phyloP scores from a whole-genome alignment of 2,888 invertebrate species.

The Endotricha flammealis region DNA sequence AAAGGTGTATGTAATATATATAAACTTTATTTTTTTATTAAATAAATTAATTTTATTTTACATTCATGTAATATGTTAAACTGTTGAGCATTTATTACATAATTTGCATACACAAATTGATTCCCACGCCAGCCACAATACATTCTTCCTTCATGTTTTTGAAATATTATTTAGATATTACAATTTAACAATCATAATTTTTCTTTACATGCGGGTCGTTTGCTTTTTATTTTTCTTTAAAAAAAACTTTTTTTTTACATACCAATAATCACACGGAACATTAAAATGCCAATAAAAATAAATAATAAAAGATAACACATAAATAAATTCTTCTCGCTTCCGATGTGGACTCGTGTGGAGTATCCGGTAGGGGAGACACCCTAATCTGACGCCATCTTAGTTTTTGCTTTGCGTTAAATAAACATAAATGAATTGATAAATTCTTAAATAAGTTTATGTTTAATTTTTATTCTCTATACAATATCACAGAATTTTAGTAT shows the following conservation, averaged over 20 bases:
- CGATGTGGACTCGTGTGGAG: conserved; percentile 46
- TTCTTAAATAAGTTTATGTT: too few relatives aligned
- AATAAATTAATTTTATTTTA: too few relatives aligned
- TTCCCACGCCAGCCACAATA: neutral
- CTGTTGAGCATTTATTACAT: neutral
- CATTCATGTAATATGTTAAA: neutral
- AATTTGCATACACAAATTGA: neutral
- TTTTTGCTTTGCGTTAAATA: conserved; percentile 24
- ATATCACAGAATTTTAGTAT: too few relatives aligned
- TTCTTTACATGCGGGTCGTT: conserved; percentile 9
- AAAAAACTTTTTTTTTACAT: conserved; percentile 24
- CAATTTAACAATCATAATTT: conserved; percentile 1
- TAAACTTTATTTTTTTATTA: too few relatives aligned
- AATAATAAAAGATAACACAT: conserved; percentile 51
- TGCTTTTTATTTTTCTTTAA: conserved; percentile 10
- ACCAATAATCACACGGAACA: conserved; percentile 37
- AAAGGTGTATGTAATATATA: too few relatives aligned
- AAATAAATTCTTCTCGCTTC: conserved; percentile 57
- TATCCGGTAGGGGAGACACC: conserved; percentile 64
- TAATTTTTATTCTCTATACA: too few relatives aligned
- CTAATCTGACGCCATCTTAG: conserved; percentile 60
- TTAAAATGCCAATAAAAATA: conserved; percentile 44
- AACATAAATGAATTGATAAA: too few relatives aligned
- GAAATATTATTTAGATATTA: neutral
- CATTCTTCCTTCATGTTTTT: conserved; percentile 1